These are phyloP conservation scores for Dasypolia templi DNA, from an alignment of 2,888 invertebrate genomes.

Conservation along the genomic window DNA sequence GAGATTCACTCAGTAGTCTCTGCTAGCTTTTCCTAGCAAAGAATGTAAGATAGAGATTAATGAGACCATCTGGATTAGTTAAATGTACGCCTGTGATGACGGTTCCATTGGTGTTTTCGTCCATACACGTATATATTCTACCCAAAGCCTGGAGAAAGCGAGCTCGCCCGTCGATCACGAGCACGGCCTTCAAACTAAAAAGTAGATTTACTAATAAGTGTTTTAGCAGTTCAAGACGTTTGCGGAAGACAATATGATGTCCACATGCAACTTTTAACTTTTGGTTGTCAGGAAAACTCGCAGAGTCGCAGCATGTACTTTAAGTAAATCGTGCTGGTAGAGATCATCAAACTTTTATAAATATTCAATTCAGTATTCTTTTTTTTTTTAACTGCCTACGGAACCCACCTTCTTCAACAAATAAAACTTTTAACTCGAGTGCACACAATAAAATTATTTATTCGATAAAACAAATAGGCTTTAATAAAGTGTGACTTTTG, in stretches of 20 bases:
- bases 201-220: too few relatives aligned
- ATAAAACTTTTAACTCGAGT: conserved; percentile 55
- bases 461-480: conserved; percentile 87
- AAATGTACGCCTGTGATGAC: too few relatives aligned
- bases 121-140: too few relatives aligned
- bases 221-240: neutral
- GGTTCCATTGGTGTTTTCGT: too few relatives aligned
- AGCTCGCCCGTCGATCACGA: too few relatives aligned
- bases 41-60: neutral
- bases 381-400: conserved; percentile 20
- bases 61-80: too few relatives aligned
- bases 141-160: too few relatives aligned
- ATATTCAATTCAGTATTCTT: conserved; percentile 3
- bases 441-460: conserved; percentile 83
- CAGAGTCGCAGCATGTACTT: neutral
- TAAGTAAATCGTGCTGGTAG: neutral
- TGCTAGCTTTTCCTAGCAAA: neutral
- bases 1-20: neutral
- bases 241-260: neutral
- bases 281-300: neutral
- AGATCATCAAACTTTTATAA: neutral
- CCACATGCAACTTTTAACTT: neutral
- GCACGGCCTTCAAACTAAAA: too few relatives aligned
- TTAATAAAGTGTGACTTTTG: conserved; percentile 87
- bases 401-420: conserved; percentile 35